Percentiles rank a stretch among this genome's conserved stretches.
Evolutionary conservation across 2,113 vertebrate genomes (phyloP).

Genomic region (Chaetura pelagica): DNA sequence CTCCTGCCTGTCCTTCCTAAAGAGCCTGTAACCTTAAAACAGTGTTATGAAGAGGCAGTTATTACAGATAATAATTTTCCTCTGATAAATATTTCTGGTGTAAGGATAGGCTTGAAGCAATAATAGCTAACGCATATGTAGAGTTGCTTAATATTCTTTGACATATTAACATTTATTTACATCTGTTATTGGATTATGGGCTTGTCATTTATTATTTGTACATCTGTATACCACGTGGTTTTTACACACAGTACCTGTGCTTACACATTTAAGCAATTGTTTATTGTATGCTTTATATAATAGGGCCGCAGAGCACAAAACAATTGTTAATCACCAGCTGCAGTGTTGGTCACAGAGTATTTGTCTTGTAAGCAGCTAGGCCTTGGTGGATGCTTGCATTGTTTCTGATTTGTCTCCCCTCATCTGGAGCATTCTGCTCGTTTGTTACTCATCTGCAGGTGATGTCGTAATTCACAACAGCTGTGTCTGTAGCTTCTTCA

Average conservation of each 20-base stretch:
- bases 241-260: neutral
- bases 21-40: neutral
- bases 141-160: neutral
- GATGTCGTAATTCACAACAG: slow-evolving; percentile 50
- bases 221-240: neutral
- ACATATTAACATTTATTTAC: neutral
- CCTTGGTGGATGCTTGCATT: slow-evolving; percentile 60
- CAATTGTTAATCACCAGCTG: slow-evolving; percentile 71
- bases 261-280: neutral
- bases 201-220: neutral
- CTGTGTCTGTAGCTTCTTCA: slow-evolving; percentile 7
- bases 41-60: neutral
- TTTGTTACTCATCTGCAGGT: slow-evolving; percentile 72
- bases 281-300: neutral
- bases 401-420: slow-evolving; percentile 77
- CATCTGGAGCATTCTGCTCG: slow-evolving; percentile 47
- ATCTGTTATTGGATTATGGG: neutral
- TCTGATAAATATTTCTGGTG: neutral
- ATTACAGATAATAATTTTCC: neutral
- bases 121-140: neutral
- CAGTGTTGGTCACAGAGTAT: slow-evolving; percentile 62
- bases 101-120: neutral
- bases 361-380: slow-evolving; percentile 75
- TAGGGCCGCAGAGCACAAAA: neutral
- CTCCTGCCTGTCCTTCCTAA: too few relatives aligned